Base-by-base conservation (phyloP, 2,888 invertebrate genomes). In the Campoletis raptor region DNA sequence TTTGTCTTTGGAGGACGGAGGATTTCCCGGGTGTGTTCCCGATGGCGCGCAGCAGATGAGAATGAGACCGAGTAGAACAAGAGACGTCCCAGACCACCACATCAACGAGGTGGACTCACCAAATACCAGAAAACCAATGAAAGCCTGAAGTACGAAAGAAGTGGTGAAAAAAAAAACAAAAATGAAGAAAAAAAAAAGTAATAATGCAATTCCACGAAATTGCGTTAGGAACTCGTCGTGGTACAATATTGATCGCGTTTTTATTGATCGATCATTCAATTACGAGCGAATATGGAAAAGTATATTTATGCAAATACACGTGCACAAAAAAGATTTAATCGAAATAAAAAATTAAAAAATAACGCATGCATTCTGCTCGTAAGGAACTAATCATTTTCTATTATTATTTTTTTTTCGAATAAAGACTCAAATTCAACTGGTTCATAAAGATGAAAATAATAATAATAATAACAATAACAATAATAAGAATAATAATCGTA, bases 1-100 rank as follows among this genome's bases (percentile, higher is more conserved):
- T 79, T 83, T 87, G 73, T 86, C 79, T 79, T 83, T 84, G 24
- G 72, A n/a, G 10, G 81, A 67, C 48, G 80, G 30, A 18, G 66
- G 30, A 24, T 54, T 52, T n/a, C n/a, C n/a, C n/a, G n/a, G 30
- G 81, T 37, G 24, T 64, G 76, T 84, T 30, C 40, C 36, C 30
- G 86, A 30, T 30, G 89, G 88, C 78, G 92, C 81, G 86, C 89
- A 85, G 88, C 91, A 91, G 7, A 98, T 96, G 81, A 97, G 94
- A 37, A 96, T 94, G 37, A 98, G 94, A 9, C 98, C 98, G 54
- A 95, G 90, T 9, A 97, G 93, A 83, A 98, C 97, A 18, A 97
- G 94, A 24, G 95, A 92, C 7, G 97, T 96, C 0, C 98, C 98
- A 12, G 95, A 90, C 96, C 97, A 97, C 96, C 98, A 98, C 52